Base-by-base conservation (phyloP, 2,797 vertebrate species). In the Pitangus sulphuratus region DNA sequence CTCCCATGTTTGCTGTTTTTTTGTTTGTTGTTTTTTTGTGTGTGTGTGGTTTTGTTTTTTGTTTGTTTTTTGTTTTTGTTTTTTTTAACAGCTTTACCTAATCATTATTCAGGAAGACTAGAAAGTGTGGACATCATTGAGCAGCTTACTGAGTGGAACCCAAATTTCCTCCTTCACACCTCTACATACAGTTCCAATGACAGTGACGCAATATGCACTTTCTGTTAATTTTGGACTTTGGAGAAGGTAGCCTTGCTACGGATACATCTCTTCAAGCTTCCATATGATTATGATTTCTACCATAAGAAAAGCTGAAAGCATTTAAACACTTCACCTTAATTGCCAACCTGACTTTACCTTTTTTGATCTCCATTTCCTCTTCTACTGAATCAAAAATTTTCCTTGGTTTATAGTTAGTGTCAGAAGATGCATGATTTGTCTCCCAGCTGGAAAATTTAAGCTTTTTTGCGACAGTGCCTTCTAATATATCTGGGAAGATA, bases 261-360 rank as follows among this genome's bases (percentile, higher is more conserved):
- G 28, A 42, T 17, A 42, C 1, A 8, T 68, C 35, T 53, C 37
- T 30, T 33, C 11, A 83, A 45, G 13, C 14, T 70, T 53, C 9
- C 11, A 12, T 0, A 0, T 26, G 22, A 53, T 15, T 42, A 15
- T 25, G 30, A 53, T 24, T 66, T 90, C 58, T 56, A 25, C 21
- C 40, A 68, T 14, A 11, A 72, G 3, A 54, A 82, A 40, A 33
- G 4, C 25, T 66, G 15, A 82, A 87, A 79, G 11, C 14, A 51
- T 39, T 74, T 80, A 42, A 69, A 31, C 10, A 26, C 17, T 75
- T 66, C 14, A 51, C 15, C 22, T 80, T 65, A 75, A 7, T 15
- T 58, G 47, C 17, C 22, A 69, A 81, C 93, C 0, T 71, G 94
- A 31, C 10, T 68, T 97, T 96, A 98, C 97, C 98, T 98, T 93